Evolutionary conservation across 1,140 invertebrate species (phyloP).

Genomic region (Saccostrea glomerata): DNA sequence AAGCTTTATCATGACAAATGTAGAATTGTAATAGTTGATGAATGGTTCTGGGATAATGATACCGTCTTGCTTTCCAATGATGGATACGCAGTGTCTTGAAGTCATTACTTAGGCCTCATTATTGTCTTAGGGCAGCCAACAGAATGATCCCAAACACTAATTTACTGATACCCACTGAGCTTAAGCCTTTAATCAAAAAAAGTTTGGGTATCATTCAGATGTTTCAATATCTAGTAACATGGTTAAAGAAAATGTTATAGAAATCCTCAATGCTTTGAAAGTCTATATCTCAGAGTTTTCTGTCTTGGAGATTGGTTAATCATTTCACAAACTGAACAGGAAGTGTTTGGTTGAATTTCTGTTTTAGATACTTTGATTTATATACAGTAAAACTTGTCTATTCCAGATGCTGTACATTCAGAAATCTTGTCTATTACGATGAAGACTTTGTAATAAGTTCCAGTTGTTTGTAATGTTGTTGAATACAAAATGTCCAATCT

Average conservation of each 20-base stretch:
- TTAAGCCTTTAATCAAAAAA: conserved; percentile 20
- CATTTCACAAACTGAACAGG: not conserved
- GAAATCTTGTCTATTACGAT: not conserved
- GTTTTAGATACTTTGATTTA: not conserved
- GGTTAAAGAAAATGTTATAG: not conserved
- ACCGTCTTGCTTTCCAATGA: conserved; percentile 18
- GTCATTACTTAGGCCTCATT: conserved; percentile 33
- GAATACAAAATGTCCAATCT: too few relatives aligned
- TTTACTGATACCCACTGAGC: conserved; percentile 16
- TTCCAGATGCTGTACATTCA: not conserved
- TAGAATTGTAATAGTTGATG: conserved; percentile 33
- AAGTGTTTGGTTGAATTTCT: not conserved
- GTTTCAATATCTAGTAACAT: conserved; percentile 1
- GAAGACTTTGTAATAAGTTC: not conserved
- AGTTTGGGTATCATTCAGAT: not conserved
- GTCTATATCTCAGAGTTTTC: not conserved
- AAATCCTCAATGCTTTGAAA: not conserved
- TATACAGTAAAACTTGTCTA: too few relatives aligned
- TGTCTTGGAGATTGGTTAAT: not conserved
- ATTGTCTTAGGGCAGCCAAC: conserved; percentile 23
- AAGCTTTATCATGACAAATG: conserved; percentile 38
- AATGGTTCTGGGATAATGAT: not conserved
- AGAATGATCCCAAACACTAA: conserved; percentile 4
- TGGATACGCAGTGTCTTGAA: not conserved
- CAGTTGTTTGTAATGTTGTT: too few relatives aligned